phyloP scores from a whole-genome alignment of 2,113 vertebrate genomes.

The Xenopus borealis region DNA sequence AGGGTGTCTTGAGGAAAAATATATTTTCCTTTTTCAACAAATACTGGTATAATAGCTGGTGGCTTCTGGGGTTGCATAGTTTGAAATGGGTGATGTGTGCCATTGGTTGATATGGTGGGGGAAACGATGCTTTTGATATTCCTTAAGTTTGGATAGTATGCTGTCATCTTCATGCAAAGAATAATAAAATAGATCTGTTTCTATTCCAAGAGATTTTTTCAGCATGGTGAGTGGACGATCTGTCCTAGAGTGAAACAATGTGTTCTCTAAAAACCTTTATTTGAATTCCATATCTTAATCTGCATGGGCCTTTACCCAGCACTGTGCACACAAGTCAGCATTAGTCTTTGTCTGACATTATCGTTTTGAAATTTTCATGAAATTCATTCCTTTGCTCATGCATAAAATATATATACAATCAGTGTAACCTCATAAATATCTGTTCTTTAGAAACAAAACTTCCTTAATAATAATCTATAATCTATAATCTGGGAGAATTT shows the following conservation, averaged over 20 bases:
- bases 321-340: slow-evolving; percentile 40
- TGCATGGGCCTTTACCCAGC: slow-evolving; percentile 39
- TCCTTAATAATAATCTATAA: slow-evolving; percentile 38
- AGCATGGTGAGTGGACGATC: slow-evolving; percentile 32
- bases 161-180: slow-evolving; percentile 21
- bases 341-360: slow-evolving; percentile 47
- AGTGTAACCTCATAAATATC: slow-evolving; percentile 47
- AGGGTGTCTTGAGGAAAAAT: too few relatives aligned
- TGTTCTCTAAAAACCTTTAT: slow-evolving; percentile 46
- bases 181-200: slow-evolving; percentile 33
- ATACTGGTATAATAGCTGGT: too few relatives aligned
- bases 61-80: too few relatives aligned
- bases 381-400: slow-evolving; percentile 46
- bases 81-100: too few relatives aligned
- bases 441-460: slow-evolving; percentile 40
- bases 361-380: slow-evolving; percentile 47
- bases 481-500: slow-evolving; percentile 34
- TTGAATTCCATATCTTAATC: slow-evolving; percentile 47
- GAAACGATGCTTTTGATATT: too few relatives aligned
- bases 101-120: too few relatives aligned
- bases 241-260: slow-evolving; percentile 43
- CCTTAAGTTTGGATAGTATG: too few relatives aligned
- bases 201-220: slow-evolving; percentile 35
- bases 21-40: too few relatives aligned
- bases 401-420: slow-evolving; percentile 47